Conservation (phyloP, 2,888 invertebrate genomes). For the Drosophila pseudotakahashii region DNA sequence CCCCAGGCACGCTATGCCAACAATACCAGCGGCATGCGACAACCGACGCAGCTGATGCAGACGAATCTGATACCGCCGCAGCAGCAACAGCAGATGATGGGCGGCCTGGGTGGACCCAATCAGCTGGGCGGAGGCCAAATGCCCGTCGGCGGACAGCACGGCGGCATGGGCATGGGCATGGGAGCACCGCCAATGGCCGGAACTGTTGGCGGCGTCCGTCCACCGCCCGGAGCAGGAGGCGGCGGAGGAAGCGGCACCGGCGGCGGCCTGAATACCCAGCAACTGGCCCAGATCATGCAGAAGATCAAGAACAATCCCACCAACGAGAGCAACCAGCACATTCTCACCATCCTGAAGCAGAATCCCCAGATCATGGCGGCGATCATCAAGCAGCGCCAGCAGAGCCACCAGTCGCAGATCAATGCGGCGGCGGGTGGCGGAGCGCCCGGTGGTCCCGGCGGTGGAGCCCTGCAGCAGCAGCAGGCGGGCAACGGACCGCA, state of each 20-base stretch:
- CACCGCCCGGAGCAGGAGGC: conserved; percentile 75
- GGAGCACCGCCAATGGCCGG: conserved; percentile 62
- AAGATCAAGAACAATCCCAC: conserved; percentile 95
- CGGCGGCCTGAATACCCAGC: conserved; percentile 83
- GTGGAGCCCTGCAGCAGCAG: conserved; percentile 48
- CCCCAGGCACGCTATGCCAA: conserved; percentile 82
- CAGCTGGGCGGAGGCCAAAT: conserved; percentile 68
- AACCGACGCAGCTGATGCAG: conserved; percentile 85
- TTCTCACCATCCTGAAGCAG: conserved; percentile 94
- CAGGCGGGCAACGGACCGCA: conserved; percentile 78
- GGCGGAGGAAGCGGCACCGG: conserved; percentile 69
- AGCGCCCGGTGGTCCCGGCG: conserved; percentile 54
- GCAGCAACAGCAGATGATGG: conserved; percentile 83
- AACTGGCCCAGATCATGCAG: conserved; percentile 93
- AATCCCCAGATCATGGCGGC: conserved; percentile 98
- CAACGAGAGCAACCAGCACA: conserved; percentile 95
- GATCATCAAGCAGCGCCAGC: conserved; percentile 94
- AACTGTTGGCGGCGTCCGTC: conserved; percentile 80
- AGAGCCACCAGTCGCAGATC: conserved; percentile 86
- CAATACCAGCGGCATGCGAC: conserved; percentile 82
- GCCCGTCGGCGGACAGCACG: conserved; percentile 51
- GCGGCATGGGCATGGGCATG: conserved; percentile 70
- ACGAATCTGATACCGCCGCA: conserved; percentile 66
- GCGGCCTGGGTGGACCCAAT: conserved; percentile 34
- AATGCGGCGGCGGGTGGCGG: conserved; percentile 76